phyloP scores from a whole-genome alignment of 2,888 invertebrate genomes.

The Leucophenga montana region DNA sequence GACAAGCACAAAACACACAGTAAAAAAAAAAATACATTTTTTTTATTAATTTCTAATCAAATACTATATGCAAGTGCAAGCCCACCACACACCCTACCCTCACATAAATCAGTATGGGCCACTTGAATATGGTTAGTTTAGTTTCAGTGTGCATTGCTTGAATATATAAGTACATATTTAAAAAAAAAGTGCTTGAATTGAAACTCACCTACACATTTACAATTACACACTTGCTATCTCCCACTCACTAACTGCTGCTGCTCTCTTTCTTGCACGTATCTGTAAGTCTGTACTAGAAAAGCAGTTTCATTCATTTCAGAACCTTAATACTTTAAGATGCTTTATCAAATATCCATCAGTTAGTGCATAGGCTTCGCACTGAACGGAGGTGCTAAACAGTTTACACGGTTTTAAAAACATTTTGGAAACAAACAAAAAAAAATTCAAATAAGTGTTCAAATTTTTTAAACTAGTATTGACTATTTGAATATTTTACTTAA shows the following conservation, averaged over 20 bases:
- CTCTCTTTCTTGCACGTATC: too few species aligned
- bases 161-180: background rate
- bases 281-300: conserved; percentile 1
- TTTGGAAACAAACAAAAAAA: background rate
- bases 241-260: background rate
- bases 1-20: background rate
- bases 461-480: background rate
- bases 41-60: background rate
- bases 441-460: background rate
- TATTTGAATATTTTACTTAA: background rate
- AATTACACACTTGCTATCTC: background rate
- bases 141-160: background rate
- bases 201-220: conserved; percentile 7
- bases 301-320: conserved; percentile 19
- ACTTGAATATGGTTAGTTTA: background rate
- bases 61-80: background rate
- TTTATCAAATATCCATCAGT: conserved; percentile 58
- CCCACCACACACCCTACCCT: background rate
- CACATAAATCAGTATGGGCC: background rate
- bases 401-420: conserved; percentile 10
- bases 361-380: conserved; percentile 54
- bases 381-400: conserved; percentile 40
- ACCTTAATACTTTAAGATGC: conserved; percentile 32
- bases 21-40: too few species aligned
- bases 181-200: conserved; percentile 4